Evolutionary conservation across 1,140 invertebrate species (phyloP), one percentile per base, ranked within the genome.

Genomic region (Papilio polyxenes): DNA sequence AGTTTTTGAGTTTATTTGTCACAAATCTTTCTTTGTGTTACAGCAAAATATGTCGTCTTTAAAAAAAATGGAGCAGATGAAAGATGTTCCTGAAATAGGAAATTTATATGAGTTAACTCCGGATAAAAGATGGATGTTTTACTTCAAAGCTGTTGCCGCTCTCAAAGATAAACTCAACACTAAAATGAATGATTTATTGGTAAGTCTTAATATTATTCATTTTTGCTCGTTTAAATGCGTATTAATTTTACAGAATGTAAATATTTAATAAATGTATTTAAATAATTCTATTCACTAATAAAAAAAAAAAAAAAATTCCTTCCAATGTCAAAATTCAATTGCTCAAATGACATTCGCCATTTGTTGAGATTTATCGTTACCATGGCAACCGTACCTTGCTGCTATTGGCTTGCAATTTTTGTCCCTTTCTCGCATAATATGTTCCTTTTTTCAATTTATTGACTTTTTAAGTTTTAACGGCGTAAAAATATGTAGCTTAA

Each of bases 141-240:
- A 94, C 75, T 89, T 87, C 31, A 75, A 84, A 3, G 83, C 85
- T n/a, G 88, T 88, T 3, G 84, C 79, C 5, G 7, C 10, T 40
- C 76, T 94, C 13, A 92, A 90, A 83, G 84, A 84, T 9, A 76
- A 88, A 75, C 81, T 93, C 20, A 83, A 88, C 76, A 51, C 44
- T 0, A 90, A 90, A 82, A 89, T 94, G 86, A 89, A 92, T 83
- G 80, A 49, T 23, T 85, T 92, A 80, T 51, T 90, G 86, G 92
- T 94, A 86, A 83, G 40, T 80, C 48, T 37, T 4, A 0, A 17
- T 75, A 4, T 74, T 3, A 3, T 74, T 74, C 44, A 40, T 13
- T 72, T 17, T 72, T 37, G 10, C 10, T 40, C 20, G 2, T 65
- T 9, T 3, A 0, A 65, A n/a, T 4, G 6, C 40, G 6, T 6